Base-by-base conservation (phyloP, 2,113 vertebrate species). In the Anolis carolinensis region DNA sequence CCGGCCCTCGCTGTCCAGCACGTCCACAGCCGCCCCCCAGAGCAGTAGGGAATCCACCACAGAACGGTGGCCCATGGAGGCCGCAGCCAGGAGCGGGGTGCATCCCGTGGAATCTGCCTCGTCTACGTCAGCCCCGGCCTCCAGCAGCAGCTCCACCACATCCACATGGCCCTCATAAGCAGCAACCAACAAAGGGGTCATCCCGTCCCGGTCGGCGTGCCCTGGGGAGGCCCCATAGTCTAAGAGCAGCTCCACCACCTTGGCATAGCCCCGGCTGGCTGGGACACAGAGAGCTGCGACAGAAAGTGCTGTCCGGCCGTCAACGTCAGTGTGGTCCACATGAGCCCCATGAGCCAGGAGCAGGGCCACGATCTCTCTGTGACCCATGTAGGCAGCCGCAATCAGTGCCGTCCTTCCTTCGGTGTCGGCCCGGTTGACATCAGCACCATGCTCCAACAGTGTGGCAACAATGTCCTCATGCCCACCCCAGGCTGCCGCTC, bases 381-480 rank as follows among this genome's bases (percentile, higher is more conserved):
- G 97, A 27, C 97, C 97, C 97, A 97, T 97, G 71, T 97, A 97
- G 34, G 97, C 96, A 7, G 97, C 96, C 0, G 96, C 96, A 13
- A 97, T 97, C 10, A 97, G 94, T 0, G 97, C 96, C 0, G 96
- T 97, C 48, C 96, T 93, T 0, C 97, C 97, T 27, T 97, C 96
- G 2, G 91, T 81, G 81, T 97, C 97, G 2, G 94, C 92, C 80
- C 89, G 94, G 86, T 97, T 92, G 20, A 97, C 93, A 25, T 91
- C 88, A 0, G 96, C 97, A 16, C 96, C 95, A 9, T 95, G 94
- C 65, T 91, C 85, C 36, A 97, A 83, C 3, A 97, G 83, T 1
- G 93, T 96, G 39, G 93, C 84, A 14, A 96, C 93, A 2, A 97
- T 95, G 84, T 96, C 95, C 62, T 97, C 95, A 36, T 97, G 96